Evolutionary conservation across 2,113 vertebrate genomes (phyloP).

Genomic region (Mormyrus iriodes): DNA sequence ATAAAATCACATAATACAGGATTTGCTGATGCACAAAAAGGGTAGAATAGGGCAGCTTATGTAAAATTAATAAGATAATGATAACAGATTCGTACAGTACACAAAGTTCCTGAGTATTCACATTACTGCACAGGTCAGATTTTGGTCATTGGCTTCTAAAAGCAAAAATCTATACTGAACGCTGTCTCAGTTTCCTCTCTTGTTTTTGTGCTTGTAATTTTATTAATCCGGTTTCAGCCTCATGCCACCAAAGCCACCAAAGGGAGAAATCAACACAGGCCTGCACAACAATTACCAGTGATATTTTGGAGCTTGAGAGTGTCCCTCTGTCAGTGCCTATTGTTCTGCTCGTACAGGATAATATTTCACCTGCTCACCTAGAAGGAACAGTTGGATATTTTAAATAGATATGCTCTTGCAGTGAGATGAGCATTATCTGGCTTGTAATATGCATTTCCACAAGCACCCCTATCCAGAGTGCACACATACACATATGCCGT

Average conservation of each 20-base stretch:
- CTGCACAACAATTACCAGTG: not conserved
- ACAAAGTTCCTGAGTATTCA: slow-evolving; percentile 23
- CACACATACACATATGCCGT: not conserved
- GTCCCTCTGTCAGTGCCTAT: not conserved
- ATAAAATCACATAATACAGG: slow-evolving; percentile 1
- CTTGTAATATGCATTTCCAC: not conserved
- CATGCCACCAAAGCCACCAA: slow-evolving; percentile 3
- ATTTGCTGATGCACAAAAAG: not conserved
- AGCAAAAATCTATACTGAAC: slow-evolving; percentile 21
- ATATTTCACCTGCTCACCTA: not conserved
- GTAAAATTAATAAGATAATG: slow-evolving; percentile 19
- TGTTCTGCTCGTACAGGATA: not conserved
- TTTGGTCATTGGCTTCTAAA: slow-evolving; percentile 25
- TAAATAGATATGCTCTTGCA: not conserved
- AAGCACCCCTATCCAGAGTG: not conserved
- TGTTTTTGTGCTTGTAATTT: slow-evolving; percentile 25
- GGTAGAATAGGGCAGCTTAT: slow-evolving; percentile 7
- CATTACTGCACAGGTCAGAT: slow-evolving; percentile 20
- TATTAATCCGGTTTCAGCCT: slow-evolving; percentile 21
- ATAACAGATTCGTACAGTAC: slow-evolving; percentile 21
- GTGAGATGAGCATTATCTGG: not conserved
- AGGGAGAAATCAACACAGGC: not conserved
- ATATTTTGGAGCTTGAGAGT: not conserved
- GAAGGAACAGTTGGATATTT: not conserved
- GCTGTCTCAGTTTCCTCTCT: slow-evolving; percentile 14